These are phyloP conservation scores for Austrofundulus limnaeus DNA, from an alignment of 2,113 vertebrate genomes.

Conservation along the genomic window DNA sequence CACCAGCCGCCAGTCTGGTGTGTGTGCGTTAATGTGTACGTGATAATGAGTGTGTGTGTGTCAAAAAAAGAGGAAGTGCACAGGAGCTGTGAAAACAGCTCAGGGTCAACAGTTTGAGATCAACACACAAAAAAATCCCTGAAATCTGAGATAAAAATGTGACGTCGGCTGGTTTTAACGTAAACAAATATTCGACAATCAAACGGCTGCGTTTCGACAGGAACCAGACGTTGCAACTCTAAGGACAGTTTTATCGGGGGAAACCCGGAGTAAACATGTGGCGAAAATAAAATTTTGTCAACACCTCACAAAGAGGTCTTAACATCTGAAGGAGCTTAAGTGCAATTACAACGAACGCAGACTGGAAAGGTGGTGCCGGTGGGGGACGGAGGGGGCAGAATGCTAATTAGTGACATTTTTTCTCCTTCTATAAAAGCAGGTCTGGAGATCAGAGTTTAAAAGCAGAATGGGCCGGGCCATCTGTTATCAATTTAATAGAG, in stretches of 20 bases:
- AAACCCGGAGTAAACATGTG: not conserved
- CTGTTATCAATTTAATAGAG: constrained; percentile 62
- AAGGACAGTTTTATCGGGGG: not conserved
- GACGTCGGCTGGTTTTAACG: no score
- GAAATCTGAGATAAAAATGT: no score
- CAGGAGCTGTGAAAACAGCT: constrained; percentile 73
- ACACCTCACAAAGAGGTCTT: constrained; percentile 38
- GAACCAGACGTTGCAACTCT: not conserved
- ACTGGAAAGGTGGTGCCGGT: constrained; percentile 21
- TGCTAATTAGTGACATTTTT: constrained; percentile 63
- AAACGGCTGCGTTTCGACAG: not conserved
- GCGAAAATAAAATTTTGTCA: constrained; percentile 28
- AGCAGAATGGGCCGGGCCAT: constrained; percentile 38
- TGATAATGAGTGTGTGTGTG: constrained; percentile 32
- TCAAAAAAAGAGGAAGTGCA: constrained; percentile 71
- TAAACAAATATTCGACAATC: not conserved
- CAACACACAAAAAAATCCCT: not conserved
- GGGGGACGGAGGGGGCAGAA: constrained; percentile 14
- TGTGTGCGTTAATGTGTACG: constrained; percentile 41
- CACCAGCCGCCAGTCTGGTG: constrained; percentile 60
- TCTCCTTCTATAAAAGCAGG: constrained; percentile 51
- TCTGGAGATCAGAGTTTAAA: constrained; percentile 61
- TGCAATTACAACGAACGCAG: constrained; percentile 20
- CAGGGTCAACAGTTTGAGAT: constrained; percentile 62
- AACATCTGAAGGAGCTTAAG: constrained; percentile 52